Evolutionary conservation across 92 coral and sea anemone genomes (phyloP), one percentile per base, ranked within the genome.

Genomic region (Bergia puertoricense): DNA sequence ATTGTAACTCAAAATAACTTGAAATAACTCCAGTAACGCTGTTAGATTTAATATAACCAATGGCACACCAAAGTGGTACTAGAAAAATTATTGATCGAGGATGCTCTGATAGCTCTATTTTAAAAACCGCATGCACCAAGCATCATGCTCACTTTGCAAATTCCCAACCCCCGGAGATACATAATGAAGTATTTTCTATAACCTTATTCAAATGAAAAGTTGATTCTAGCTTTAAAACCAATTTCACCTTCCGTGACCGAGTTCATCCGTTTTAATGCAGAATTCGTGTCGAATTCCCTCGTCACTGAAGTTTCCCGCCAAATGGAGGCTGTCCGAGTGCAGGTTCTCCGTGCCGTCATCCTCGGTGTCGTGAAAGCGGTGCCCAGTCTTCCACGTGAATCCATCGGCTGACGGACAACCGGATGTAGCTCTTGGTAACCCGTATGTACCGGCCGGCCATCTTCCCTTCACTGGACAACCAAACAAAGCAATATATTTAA

Each of bases 271-370:
- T 82, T 97, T 97, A 79, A 97, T 95, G 45, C 98, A 97, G 85
- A 97, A 97, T 85, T 97, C 99, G 76, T 94, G 98, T 18, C 91
- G 91, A 46, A 97, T 93, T 16, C 99, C 99, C 80, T 95, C 98
- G 85, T 97, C 99, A 59, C 96, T 95, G 88, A 97, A 94, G 89
- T 93, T 91, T 71, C 98, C 99, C 88, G 99, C 99, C 90, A 97
- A 86, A 86, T 97, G 99, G 80, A 91, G 94, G 62, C 93, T 89
- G 79, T 94, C 93, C 22, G 99, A 97, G 83, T 95, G 94, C 85
- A 95, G 97, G 90, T 97, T 97, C 86, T 97, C 99, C 68, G 98
- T 94, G 50, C 98, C 96, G 78, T 97, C 99, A 78, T 97, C 99
- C 88, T 95, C 99, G 36, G 99, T 97, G 92, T 97, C 99, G 90